Base-by-base conservation (phyloP, 2,797 vertebrate species). In the Oreortyx pictus region DNA sequence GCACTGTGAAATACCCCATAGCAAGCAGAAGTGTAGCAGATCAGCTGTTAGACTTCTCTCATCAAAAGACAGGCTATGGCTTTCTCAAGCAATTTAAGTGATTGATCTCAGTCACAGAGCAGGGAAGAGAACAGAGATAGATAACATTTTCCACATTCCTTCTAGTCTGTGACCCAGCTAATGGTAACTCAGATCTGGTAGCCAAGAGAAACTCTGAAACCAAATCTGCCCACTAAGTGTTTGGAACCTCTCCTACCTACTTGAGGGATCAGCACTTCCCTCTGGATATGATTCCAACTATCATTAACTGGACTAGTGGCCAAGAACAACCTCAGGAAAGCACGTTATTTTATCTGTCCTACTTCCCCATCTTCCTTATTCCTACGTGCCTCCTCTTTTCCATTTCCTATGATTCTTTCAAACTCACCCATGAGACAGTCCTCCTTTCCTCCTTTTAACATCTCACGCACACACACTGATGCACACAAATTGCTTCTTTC, bases 201-300 rank as follows among this genome's bases (percentile, higher is more conserved):
- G 91, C 96, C 95, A 96, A 96, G 25, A 95, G 88, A 95, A 93
- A 95, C 81, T 92, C 88, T 79, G 89, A 95, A 94, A 94, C 37
- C 66, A 57, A 92, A 95, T 90, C 90, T 94, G 81, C 72, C 83
- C 94, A 86, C 86, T 82, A 88, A 95, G 49, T 77, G 47, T 76
- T 84, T 96, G 86, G 90, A 96, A 91, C 44, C 31, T 82, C 77
- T 95, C 24, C 41, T 91, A 59, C 14, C 39, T 74, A 23, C 61
- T 80, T 71, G 41, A 91, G 72, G 57, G 54, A 92, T 74, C 88
- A 84, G 86, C 56, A 74, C 33, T 95, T 92, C 71, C 37, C 41
- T 61, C 52, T 80, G 67, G 18, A 84, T 86, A 35, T 0, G 7
- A 79, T 67, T 90, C 74, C 81, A 93, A 35, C 74, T 79, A 70